phyloP scores from a whole-genome alignment of 2,113 vertebrate species.

The Spermophilus dauricus region DNA sequence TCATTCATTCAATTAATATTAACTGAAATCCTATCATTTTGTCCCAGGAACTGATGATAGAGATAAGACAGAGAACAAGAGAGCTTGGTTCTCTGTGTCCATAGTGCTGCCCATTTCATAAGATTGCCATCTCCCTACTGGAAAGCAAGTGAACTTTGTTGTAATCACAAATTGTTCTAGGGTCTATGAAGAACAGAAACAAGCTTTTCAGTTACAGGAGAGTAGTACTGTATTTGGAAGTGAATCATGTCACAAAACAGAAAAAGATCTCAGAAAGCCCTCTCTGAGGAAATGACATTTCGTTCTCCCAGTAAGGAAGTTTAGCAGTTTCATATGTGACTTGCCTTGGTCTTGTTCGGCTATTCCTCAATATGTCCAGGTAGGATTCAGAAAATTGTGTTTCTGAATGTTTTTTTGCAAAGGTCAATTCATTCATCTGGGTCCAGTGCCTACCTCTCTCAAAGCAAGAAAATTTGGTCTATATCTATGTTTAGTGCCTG shows the following conservation, averaged over 20 bases:
- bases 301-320: not conserved
- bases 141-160: not conserved
- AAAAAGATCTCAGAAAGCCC: not conserved
- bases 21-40: not conserved
- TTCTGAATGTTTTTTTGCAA: not conserved
- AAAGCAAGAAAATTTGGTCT: not conserved
- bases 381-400: not conserved
- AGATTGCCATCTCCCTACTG: not conserved
- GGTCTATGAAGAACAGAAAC: not conserved
- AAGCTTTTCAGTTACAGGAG: not conserved
- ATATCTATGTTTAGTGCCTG: not conserved
- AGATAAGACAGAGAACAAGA: not conserved
- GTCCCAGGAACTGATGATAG: not conserved
- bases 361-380: not conserved
- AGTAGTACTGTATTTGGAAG: not conserved
- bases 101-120: not conserved
- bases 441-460: not conserved
- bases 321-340: not conserved
- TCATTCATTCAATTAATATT: not conserved
- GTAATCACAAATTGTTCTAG: not conserved
- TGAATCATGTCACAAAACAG: not conserved
- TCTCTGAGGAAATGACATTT: not conserved
- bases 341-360: not conserved
- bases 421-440: not conserved
- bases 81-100: not conserved